These are phyloP conservation scores for Callyntrura guangdongensis DNA, from an alignment of 2,888 invertebrate species.

Conservation along the genomic window DNA sequence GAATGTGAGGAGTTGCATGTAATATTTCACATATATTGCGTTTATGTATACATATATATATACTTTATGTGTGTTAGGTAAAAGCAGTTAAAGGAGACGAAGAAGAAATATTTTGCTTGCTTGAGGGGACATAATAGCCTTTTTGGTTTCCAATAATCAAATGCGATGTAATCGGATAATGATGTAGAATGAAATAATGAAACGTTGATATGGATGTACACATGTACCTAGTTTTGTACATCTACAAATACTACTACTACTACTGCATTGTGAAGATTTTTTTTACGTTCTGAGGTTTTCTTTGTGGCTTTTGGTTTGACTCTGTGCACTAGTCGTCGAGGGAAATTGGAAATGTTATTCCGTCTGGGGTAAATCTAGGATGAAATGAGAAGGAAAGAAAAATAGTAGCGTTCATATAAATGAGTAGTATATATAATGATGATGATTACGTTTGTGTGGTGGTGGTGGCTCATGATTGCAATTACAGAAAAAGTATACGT, in stretches of 20 bases:
- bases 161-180: slow-evolving; percentile 55
- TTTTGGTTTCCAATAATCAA: slow-evolving; percentile 59
- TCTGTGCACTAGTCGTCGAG: slow-evolving; percentile 12
- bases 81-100: neutral
- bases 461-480: slow-evolving; percentile 46
- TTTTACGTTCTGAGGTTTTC: slow-evolving; percentile 45
- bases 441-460: slow-evolving; percentile 17
- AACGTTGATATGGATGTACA: slow-evolving; percentile 1
- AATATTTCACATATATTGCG: no score
- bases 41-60: no score
- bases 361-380: slow-evolving; percentile 17
- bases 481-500: no score
- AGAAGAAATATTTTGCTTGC: slow-evolving; percentile 34
- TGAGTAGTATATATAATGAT: neutral
- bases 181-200: neutral
- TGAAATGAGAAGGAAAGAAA: neutral
- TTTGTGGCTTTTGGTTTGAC: slow-evolving; percentile 37
- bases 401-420: neutral
- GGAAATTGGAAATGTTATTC: slow-evolving; percentile 56
- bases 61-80: no score
- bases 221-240: no score
- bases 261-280: neutral
- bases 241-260: no score
- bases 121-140: slow-evolving; percentile 41
- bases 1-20: neutral